These are phyloP conservation scores for Enteromius mattozi DNA, from an alignment of 2,797 vertebrate genomes.

Conservation along the genomic window DNA sequence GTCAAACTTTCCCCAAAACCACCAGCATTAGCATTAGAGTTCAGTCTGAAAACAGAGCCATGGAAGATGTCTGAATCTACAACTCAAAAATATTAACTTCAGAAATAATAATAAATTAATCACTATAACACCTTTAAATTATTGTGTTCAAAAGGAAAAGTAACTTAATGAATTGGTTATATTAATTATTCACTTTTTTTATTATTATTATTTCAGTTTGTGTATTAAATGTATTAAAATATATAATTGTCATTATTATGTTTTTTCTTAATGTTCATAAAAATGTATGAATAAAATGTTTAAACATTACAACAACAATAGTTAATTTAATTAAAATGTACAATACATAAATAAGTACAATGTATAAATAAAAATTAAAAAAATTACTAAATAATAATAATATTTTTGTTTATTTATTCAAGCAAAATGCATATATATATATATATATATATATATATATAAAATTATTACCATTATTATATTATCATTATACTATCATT, in stretches of 20 bases:
- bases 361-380: too few relatives aligned
- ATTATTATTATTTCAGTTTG: background rate
- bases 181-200: background rate
- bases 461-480: too few relatives aligned
- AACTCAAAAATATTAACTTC: too few relatives aligned
- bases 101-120: background rate
- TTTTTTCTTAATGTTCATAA: background rate
- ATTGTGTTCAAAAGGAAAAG: background rate
- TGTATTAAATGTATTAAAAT: background rate
- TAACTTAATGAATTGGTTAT: background rate
- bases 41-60: background rate
- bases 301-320: background rate
- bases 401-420: too few relatives aligned
- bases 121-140: background rate
- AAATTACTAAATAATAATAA: too few relatives aligned
- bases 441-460: too few relatives aligned
- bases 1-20: constrained; percentile 1
- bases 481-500: too few relatives aligned
- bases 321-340: too few relatives aligned
- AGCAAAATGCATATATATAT: too few relatives aligned
- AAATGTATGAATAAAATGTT: background rate
- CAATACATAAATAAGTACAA: too few relatives aligned
- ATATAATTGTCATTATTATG: background rate
- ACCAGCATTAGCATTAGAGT: constrained; percentile 1
- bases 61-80: background rate